These are phyloP conservation scores for Spea hammondii DNA, from an alignment of 2,797 vertebrate species.

Conservation along the genomic window DNA sequence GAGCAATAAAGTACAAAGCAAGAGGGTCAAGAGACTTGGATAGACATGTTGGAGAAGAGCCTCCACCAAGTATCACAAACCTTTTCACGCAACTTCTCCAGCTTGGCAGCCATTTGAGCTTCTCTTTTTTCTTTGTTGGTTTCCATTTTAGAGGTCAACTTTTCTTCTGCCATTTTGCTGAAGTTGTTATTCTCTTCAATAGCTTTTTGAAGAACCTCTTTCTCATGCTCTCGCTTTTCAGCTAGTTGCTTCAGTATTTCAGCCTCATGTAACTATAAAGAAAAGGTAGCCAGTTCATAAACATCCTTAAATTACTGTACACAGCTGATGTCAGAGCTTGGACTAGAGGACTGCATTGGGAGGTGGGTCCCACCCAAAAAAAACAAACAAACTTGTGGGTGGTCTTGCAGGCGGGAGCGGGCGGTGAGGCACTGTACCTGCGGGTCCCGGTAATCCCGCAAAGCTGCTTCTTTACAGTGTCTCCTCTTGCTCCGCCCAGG, in stretches of 20 bases:
- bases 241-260: slow-evolving; percentile 88
- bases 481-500: too few species aligned
- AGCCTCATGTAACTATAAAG: slow-evolving; percentile 81
- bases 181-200: slow-evolving; percentile 89
- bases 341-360: too few species aligned
- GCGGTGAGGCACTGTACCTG: too few species aligned
- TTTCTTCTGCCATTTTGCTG: slow-evolving; percentile 90
- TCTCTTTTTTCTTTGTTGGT: slow-evolving; percentile 90
- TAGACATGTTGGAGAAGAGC: not conserved
- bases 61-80: slow-evolving; percentile 60
- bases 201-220: slow-evolving; percentile 90
- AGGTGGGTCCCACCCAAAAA: too few species aligned
- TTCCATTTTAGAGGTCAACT: slow-evolving; percentile 92
- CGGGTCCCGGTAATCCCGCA: too few species aligned
- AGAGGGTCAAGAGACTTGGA: too few species aligned
- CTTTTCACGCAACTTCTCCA: slow-evolving; percentile 91
- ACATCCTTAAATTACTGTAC: too few species aligned
- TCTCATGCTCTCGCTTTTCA: slow-evolving; percentile 89
- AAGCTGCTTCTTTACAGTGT: too few species aligned
- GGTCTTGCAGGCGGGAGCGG: too few species aligned
- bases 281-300: slow-evolving; percentile 5
- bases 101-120: slow-evolving; percentile 86
- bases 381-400: too few species aligned
- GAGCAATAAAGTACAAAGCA: too few species aligned
- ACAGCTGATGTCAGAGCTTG: too few species aligned